phyloP scores from a whole-genome alignment of 2,113 vertebrate genomes.

The Erinaceus europaeus region DNA sequence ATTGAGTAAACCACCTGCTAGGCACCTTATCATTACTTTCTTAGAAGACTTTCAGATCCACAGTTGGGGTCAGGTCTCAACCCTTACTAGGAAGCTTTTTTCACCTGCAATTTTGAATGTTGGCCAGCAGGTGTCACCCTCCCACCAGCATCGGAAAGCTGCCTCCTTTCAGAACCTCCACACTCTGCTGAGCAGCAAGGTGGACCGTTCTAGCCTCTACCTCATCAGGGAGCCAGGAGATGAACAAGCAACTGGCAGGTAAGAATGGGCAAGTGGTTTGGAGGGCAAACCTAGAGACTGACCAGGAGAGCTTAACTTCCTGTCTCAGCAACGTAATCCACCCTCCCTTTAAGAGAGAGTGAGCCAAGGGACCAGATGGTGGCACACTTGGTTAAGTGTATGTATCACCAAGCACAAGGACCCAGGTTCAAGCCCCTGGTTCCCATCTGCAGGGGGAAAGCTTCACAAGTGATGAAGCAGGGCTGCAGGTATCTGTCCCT shows the following conservation, averaged over 20 bases:
- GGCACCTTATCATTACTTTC: background rate
- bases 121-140: conserved; percentile 90
- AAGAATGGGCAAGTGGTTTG: background rate
- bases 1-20: no score
- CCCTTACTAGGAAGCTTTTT: background rate
- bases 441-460: no score
- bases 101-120: conserved; percentile 66
- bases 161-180: conserved; percentile 90
- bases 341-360: background rate
- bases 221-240: conserved; percentile 81
- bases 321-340: background rate
- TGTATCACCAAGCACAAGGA: no score
- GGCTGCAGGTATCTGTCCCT: no score
- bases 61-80: background rate
- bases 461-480: no score
- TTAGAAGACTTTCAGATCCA: background rate
- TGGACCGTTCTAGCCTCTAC: conserved; percentile 85
- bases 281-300: background rate
- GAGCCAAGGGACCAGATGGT: no score
- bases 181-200: conserved; percentile 83
- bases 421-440: no score
- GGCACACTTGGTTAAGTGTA: no score
- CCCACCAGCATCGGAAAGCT: conserved; percentile 88
- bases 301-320: background rate
- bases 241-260: conserved; percentile 84